phyloP scores from a whole-genome alignment of 2,113 vertebrate species.

The Dendropsophus ebraccatus region DNA sequence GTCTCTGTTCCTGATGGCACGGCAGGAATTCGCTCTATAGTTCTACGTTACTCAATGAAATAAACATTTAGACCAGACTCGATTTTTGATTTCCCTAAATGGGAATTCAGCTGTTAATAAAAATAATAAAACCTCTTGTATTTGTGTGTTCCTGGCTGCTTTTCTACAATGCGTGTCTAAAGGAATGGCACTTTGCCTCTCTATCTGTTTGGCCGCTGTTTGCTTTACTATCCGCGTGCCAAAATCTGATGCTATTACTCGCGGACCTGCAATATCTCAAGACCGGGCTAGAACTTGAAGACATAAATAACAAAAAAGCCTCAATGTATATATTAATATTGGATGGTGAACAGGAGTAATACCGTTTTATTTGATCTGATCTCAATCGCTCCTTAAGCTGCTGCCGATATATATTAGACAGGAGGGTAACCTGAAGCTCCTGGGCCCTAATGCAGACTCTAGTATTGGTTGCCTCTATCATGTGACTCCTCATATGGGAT shows the following conservation, averaged over 20 bases:
- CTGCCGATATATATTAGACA: background rate
- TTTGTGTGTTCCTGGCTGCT: constrained; percentile 25
- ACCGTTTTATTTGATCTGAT: background rate
- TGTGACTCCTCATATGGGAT: too few species aligned
- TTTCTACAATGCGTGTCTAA: constrained; percentile 19
- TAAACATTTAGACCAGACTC: constrained; percentile 26
- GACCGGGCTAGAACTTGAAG: background rate
- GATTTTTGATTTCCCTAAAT: constrained; percentile 38
- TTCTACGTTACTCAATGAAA: background rate
- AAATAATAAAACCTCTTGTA: background rate
- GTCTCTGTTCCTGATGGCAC: background rate
- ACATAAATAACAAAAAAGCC: background rate
- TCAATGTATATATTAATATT: background rate
- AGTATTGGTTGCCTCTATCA: background rate
- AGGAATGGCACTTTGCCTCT: constrained; percentile 19
- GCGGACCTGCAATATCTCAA: background rate
- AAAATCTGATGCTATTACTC: background rate
- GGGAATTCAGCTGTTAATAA: constrained; percentile 27
- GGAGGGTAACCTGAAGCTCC: background rate
- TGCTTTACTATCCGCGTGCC: background rate
- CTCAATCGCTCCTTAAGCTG: background rate
- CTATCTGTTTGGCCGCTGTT: constrained; percentile 24
- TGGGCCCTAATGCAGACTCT: background rate
- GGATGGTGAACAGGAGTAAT: background rate
- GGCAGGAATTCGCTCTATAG: background rate